Percentiles rank a stretch among this genome's conserved stretches.
Evolutionary conservation across 2,797 vertebrate genomes (phyloP).

Genomic region (Crocidura indochinensis): DNA sequence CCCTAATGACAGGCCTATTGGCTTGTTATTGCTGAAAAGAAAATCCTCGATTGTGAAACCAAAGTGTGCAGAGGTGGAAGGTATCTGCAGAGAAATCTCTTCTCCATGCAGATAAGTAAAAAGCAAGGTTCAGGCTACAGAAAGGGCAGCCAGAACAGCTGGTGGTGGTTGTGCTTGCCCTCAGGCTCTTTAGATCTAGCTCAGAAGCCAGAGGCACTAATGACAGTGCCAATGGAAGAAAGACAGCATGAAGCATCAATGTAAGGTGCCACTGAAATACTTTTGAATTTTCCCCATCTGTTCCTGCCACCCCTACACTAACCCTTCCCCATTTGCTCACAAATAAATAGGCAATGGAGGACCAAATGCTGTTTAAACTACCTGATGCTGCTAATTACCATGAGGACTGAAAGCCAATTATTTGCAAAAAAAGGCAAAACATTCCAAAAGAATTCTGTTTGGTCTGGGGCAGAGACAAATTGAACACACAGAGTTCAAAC

Average conservation of each 20-base stretch:
- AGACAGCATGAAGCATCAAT: constrained; percentile 56
- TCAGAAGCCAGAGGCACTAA: constrained; percentile 68
- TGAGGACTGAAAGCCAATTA: constrained; percentile 78
- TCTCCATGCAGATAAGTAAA: constrained; percentile 14
- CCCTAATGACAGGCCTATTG: constrained; percentile 72
- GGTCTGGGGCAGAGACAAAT: constrained; percentile 78
- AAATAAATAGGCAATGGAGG: constrained; percentile 82
- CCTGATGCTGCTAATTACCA: constrained; percentile 85
- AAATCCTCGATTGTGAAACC: constrained; percentile 63
- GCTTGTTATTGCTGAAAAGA: constrained; percentile 63
- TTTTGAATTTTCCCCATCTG: constrained; percentile 81
- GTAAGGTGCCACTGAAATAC: constrained; percentile 82
- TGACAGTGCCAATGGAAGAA: constrained; percentile 70
- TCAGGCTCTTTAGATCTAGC: constrained; percentile 45
- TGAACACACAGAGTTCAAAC: constrained; percentile 53
- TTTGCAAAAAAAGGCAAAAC: constrained; percentile 79
- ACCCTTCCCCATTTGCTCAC: constrained; percentile 86
- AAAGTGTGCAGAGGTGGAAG: constrained; percentile 34
- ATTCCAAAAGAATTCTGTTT: constrained; percentile 84
- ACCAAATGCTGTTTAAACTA: constrained; percentile 88
- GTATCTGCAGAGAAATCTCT: constrained; percentile 8
- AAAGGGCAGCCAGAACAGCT: constrained; percentile 31
- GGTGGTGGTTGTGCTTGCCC: constrained; percentile 35
- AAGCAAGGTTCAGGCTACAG: not conserved
- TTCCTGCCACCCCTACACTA: constrained; percentile 67